Evolutionary conservation across 2,888 invertebrate genomes (phyloP).

Genomic region (Rhyacophila evoluta): DNA sequence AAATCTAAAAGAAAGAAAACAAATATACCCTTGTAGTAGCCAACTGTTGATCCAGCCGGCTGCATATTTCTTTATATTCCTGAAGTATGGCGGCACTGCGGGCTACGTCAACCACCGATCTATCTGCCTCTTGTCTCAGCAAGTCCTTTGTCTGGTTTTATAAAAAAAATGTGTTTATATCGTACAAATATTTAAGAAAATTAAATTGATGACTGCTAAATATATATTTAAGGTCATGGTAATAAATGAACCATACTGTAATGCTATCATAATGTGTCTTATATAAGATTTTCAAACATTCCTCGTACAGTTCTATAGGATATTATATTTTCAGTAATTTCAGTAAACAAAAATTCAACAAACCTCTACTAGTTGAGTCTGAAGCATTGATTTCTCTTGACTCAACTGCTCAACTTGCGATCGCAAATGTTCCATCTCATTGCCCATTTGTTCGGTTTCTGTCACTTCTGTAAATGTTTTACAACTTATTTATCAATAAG

Average conservation of each 20-base stretch:
- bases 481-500: too few species aligned
- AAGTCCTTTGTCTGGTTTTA: constrained; percentile 78
- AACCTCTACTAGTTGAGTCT: constrained; percentile 63
- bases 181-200: too few species aligned
- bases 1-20: too few species aligned
- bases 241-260: too few species aligned
- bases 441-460: constrained; percentile 74
- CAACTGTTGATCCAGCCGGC: constrained; percentile 85
- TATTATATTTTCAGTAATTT: too few species aligned
- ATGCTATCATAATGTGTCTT: too few species aligned
- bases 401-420: constrained; percentile 64
- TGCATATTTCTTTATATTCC: constrained; percentile 94
- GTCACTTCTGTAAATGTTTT: constrained; percentile 68
- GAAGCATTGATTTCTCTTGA: constrained; percentile 64
- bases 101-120: constrained; percentile 78
- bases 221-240: too few species aligned
- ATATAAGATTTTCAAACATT: too few species aligned
- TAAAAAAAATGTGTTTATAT: not conserved
- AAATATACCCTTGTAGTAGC: constrained; percentile 71
- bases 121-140: constrained; percentile 80
- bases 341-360: too few species aligned
- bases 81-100: constrained; percentile 85
- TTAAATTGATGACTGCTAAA: too few species aligned
- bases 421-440: constrained; percentile 71
- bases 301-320: too few species aligned